A percentile compares a stretch with the other conserved stretches of the same genome.
phyloP scores from a whole-genome alignment of 2,113 vertebrate species.

The Hipposideros armiger region DNA sequence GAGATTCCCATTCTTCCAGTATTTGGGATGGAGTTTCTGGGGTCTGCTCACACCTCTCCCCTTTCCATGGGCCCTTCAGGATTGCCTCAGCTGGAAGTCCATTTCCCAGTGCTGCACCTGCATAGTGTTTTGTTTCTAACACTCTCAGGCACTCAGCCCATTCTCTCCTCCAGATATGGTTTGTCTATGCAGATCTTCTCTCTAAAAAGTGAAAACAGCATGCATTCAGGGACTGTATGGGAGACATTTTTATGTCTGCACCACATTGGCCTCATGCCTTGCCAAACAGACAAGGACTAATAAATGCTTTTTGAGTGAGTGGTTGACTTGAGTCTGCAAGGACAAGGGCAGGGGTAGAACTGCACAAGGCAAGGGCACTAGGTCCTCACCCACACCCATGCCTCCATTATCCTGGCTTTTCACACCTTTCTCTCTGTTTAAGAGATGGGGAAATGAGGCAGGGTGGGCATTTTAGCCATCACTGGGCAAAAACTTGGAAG shows the following conservation, averaged over 20 bases:
- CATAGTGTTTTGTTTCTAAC: neutral
- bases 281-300: neutral
- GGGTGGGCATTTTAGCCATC: neutral
- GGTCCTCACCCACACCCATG: neutral
- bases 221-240: neutral
- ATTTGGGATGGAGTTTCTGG: neutral
- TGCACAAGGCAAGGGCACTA: neutral
- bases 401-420: neutral
- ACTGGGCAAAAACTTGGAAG: neutral
- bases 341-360: neutral
- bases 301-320: neutral
- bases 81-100: neutral
- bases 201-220: neutral
- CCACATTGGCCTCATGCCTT: neutral
- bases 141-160: fast-evolving
- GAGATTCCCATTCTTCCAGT: neutral
- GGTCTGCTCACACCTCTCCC: too few relatives aligned
- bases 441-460: neutral
- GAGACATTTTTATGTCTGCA: neutral
- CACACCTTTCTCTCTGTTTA: neutral
- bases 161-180: neutral
- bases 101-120: neutral
- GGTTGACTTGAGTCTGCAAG: neutral
- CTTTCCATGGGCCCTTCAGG: neutral
- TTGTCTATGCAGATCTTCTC: neutral